Base-by-base conservation (phyloP, 1,140 invertebrate genomes). In the Adoxophyes honmai region DNA sequence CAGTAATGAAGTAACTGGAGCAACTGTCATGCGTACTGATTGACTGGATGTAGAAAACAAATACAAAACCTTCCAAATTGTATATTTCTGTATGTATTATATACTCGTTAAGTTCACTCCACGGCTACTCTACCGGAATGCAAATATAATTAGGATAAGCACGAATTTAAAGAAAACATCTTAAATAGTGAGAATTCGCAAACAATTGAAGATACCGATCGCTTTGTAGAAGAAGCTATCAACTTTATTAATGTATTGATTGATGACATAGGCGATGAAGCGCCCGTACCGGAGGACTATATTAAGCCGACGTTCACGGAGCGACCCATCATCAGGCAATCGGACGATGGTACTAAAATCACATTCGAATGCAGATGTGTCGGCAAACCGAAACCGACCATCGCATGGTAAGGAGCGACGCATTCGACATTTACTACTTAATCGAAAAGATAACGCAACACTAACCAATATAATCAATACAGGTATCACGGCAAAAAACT, bases 231-330 rank as follows among this genome's bases (percentile, higher is more conserved):
- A 60, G 55, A 52, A 64, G 42, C 42, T 56, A 44, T 59, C 57
- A 36, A 57, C 42, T 55, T 55, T 66, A 73, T 59, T 78, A 75
- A 78, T 71, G 11, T 63, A 55, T 64, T 62, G 61, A 73, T 72
- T 77, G 60, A 75, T 64, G 36, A 60, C 61, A 69, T 93, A 97
- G 96, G 96, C 95, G 96, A 97, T 90, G 96, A 97, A 91, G 95
- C 95, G 75, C 94, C 95, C 55, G 94, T 96, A 70, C 96, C 96
- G 60, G 94, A 95, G 68, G 95, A 97, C 86, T 96, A 95, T 78
- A 95, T 96, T 81, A 96, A 96, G 89, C 97, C 97, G 52, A 97
- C 96, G 59, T 99, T 99, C 91, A 98, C 97, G 66, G 97, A 98
- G 92, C 93, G 98, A 90, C 98, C 98, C 16, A 92, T 96, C 74